Evolutionary conservation across 2,113 vertebrate genomes (phyloP).

Genomic region (Pseudorectes ferrugineus): DNA sequence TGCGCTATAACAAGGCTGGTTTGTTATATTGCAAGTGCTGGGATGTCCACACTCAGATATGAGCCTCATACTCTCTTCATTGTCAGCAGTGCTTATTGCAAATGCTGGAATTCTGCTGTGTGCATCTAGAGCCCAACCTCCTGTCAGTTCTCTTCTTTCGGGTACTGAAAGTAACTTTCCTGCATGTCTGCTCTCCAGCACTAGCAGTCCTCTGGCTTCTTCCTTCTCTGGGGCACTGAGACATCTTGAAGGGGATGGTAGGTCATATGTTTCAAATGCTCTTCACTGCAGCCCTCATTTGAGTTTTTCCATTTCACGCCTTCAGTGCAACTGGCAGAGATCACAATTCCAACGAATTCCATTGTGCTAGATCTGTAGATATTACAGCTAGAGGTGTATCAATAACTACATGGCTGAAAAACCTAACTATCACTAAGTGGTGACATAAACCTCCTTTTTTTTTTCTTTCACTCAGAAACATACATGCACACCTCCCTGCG

Average conservation of each 20-base stretch:
- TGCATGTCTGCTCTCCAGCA: neutral
- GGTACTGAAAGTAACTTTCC: neutral
- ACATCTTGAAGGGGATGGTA: neutral
- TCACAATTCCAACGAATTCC: neutral
- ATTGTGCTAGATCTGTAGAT: neutral
- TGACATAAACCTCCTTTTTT: neutral
- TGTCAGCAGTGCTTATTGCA: neutral
- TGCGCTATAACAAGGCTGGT: neutral
- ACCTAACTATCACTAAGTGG: neutral
- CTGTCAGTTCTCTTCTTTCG: neutral
- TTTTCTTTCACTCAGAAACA: neutral
- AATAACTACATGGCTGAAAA: neutral
- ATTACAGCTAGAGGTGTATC: neutral
- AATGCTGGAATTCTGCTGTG: neutral
- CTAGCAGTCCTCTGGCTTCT: neutral
- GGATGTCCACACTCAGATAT: neutral
- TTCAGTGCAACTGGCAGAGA: neutral
- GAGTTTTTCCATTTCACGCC: neutral
- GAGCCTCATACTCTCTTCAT: neutral
- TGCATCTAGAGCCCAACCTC: neutral
- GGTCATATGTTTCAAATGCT: neutral
- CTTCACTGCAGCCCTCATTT: neutral
- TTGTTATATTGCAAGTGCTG: neutral
- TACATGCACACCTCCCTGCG: accelerated
- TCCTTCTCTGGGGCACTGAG: neutral